These are phyloP conservation scores for Timandra comae DNA, from an alignment of 2,888 invertebrate species.

Conservation along the genomic window DNA sequence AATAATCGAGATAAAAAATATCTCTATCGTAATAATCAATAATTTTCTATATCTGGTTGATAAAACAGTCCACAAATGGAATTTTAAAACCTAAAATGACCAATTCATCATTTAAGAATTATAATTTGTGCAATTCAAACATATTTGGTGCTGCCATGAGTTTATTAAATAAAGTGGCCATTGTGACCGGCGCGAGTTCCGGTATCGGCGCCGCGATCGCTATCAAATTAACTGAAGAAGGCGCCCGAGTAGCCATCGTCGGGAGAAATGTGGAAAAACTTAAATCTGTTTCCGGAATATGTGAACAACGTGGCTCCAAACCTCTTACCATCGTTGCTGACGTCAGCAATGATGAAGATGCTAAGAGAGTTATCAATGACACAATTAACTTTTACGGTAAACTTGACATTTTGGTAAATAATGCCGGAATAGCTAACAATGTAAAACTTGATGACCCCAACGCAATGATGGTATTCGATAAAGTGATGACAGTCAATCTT, in stretches of 20 bases:
- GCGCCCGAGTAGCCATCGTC: constrained; percentile 7
- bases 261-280: constrained; percentile 8
- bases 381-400: constrained; percentile 23
- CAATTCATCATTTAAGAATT: no score
- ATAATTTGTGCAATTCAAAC: no score
- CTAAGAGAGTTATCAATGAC: constrained; percentile 20
- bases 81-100: no score
- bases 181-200: constrained; percentile 9
- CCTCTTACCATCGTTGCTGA: background rate
- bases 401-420: constrained; percentile 32
- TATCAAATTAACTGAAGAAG: constrained; percentile 7
- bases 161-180: constrained; percentile 5
- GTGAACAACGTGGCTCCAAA: background rate
- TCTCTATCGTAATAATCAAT: no score
- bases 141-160: no score
- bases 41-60: no score
- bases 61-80: no score
- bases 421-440: constrained; percentile 24
- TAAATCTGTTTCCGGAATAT: background rate
- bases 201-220: constrained; percentile 12
- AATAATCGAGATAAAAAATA: no score
- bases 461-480: constrained; percentile 25
- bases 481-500: constrained; percentile 28
- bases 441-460: constrained; percentile 20
- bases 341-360: constrained; percentile 13